Evolutionary conservation across 1,140 invertebrate genomes (phyloP).

Genomic region (Acyrthosiphon pisum): DNA sequence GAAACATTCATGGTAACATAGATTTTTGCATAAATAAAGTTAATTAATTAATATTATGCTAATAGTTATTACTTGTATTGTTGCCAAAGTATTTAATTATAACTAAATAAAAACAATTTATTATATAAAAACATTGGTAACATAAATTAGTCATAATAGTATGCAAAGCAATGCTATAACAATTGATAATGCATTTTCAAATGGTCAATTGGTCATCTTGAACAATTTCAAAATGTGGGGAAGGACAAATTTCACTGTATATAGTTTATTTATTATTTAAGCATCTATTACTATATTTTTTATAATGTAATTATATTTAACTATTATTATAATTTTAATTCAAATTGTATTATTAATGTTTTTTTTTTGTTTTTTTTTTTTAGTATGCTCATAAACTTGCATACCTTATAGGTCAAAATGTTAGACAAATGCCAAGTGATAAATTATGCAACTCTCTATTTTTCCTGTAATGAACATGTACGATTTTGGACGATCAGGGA

Average conservation of each 20-base stretch:
- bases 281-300: not conserved
- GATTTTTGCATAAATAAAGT: not conserved
- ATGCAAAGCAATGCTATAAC: too few species aligned
- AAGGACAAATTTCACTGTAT: not conserved
- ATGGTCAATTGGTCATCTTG: too few species aligned
- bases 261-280: not conserved
- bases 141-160: too few species aligned
- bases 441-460: slow-evolving; percentile 66
- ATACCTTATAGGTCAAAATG: slow-evolving; percentile 76
- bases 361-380: slow-evolving; percentile 48
- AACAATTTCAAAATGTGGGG: too few species aligned
- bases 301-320: not conserved
- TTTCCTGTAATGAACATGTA: slow-evolving; percentile 64
- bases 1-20: not conserved
- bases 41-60: not conserved
- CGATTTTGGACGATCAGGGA: not conserved
- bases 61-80: not conserved
- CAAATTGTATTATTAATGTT: not conserved
- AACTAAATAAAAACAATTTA: not conserved
- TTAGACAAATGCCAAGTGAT: slow-evolving; percentile 69
- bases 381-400: slow-evolving; percentile 84
- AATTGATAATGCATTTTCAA: not conserved
- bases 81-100: not conserved
- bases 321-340: not conserved
- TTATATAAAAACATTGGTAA: not conserved